Percentiles rank a stretch among this genome's conserved stretches.
These are phyloP conservation scores for Phrynocephalus vlangalii DNA, from an alignment of 2,797 vertebrate species.

Conservation along the genomic window DNA sequence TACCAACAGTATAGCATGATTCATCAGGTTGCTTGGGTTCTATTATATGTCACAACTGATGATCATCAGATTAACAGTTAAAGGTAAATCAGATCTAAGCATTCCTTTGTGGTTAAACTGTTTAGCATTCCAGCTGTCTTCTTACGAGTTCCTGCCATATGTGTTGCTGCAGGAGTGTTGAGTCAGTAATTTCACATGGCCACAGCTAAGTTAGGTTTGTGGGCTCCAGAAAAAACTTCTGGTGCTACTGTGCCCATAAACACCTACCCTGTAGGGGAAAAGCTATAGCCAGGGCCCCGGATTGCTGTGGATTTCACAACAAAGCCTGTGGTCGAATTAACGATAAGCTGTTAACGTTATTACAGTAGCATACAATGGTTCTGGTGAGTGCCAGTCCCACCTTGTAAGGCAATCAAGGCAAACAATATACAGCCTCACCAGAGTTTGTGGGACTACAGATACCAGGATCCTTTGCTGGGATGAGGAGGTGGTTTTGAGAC, in stretches of 20 bases:
- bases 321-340: conserved; percentile 53
- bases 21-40: conserved; percentile 65
- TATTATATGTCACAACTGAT: conserved; percentile 73
- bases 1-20: conserved; percentile 60
- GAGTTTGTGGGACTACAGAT: background rate
- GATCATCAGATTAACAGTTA: conserved; percentile 77
- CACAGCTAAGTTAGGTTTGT: conserved; percentile 75
- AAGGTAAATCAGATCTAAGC: conserved; percentile 75
- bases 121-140: conserved; percentile 68
- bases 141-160: conserved; percentile 70
- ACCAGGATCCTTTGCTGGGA: too few relatives aligned
- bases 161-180: conserved; percentile 66
- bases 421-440: background rate
- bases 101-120: conserved; percentile 76
- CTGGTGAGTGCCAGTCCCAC: conserved; percentile 13
- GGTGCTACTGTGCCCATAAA: conserved; percentile 75
- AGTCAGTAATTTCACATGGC: conserved; percentile 71
- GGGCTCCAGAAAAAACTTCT: conserved; percentile 75
- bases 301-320: conserved; percentile 51
- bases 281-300: conserved; percentile 58
- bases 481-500: too few relatives aligned
- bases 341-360: conserved; percentile 10
- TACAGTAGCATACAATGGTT: background rate
- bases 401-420: background rate
- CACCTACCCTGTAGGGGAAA: conserved; percentile 72